Evolutionary conservation across 2,888 invertebrate species (phyloP).

Genomic region (Lasius fuliginosus): DNA sequence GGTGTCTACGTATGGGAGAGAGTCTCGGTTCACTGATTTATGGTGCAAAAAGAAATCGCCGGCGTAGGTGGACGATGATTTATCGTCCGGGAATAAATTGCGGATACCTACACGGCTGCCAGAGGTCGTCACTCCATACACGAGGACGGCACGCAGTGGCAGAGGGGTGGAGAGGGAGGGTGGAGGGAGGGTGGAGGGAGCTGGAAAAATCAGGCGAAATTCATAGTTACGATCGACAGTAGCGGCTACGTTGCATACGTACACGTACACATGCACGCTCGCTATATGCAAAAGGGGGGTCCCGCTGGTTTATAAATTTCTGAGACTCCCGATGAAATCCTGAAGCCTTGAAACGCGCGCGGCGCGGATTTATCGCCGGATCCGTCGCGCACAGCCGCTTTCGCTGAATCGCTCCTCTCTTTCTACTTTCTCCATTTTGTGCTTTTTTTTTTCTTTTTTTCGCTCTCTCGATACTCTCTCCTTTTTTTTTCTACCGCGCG

Average conservation of each 20-base stretch:
- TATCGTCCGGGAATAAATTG: constrained; percentile 80
- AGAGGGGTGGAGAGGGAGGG: constrained; percentile 5
- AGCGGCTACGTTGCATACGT: neutral
- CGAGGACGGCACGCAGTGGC: constrained; percentile 41
- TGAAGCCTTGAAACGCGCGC: constrained; percentile 46
- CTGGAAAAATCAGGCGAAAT: constrained; percentile 56
- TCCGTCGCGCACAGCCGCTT: constrained; percentile 52
- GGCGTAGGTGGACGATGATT: constrained; percentile 82
- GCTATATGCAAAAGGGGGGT: too few relatives aligned
- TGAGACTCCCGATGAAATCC: constrained; percentile 57
- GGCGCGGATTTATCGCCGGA: constrained; percentile 47
- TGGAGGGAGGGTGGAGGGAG: constrained; percentile 1
- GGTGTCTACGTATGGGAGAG: constrained; percentile 60
- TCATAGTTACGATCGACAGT: constrained; percentile 46
- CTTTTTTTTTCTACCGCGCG: neutral
- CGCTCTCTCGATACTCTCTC: constrained; percentile 1
- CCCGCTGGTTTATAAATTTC: constrained; percentile 52
- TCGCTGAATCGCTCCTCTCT: constrained; percentile 31
- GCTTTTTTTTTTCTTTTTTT: neutral
- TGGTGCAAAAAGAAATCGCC: constrained; percentile 80
- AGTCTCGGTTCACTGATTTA: constrained; percentile 77
- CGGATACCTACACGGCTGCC: constrained; percentile 70
- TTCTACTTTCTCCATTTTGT: constrained; percentile 10
- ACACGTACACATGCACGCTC: neutral
- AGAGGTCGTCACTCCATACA: constrained; percentile 65